Evolutionary conservation across 2,797 vertebrate species (phyloP), one percentile per base, ranked within the genome.

Genomic region (Antrozous pallidus): DNA sequence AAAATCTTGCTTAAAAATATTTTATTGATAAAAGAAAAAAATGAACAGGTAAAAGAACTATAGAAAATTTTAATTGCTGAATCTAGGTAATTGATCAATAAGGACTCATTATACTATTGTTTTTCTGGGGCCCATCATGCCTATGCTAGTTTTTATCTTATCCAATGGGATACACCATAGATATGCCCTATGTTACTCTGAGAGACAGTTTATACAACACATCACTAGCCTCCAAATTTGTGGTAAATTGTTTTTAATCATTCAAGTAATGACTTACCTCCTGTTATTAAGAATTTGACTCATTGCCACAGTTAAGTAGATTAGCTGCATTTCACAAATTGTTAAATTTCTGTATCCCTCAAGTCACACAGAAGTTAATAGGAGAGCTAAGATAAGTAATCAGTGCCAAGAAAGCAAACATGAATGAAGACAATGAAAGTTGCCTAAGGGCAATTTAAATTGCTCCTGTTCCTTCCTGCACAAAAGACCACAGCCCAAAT

Each of bases 301-400:
- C 78, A 75, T 75, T 79, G 88, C 70, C 85, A 73, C 17, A 61
- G 54, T 88, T 88, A 91, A 95, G 88, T 93, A 93, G 95, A 96
- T 97, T 94, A 96, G 91, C 28, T 95, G 70, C 70, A 88, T 93
- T 95, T 94, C 90, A 95, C 74, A 95, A 96, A 93, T 87, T 93
- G 86, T 95, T 96, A 96, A 80, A 92, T 95, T 96, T 97, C 78
- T 83, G 73, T 78, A 80, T 95, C 94, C 95, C 94, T 96, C 51
- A 95, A 96, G 97, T 97, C 81, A 88, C 90, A 94, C 40, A 75
- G 73, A 95, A 95, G 93, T 95, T 94, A 97, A 97, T 88, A 90
- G 91, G 82, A 94, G 58, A 94, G 56, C 38, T 47, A 75, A 97
- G 87, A 95, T 96, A 97, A 97, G 93, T 85, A 94, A 97, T 97